These are phyloP conservation scores for Zophobas morio DNA, from an alignment of 1,140 invertebrate genomes.

Conservation along the genomic window DNA sequence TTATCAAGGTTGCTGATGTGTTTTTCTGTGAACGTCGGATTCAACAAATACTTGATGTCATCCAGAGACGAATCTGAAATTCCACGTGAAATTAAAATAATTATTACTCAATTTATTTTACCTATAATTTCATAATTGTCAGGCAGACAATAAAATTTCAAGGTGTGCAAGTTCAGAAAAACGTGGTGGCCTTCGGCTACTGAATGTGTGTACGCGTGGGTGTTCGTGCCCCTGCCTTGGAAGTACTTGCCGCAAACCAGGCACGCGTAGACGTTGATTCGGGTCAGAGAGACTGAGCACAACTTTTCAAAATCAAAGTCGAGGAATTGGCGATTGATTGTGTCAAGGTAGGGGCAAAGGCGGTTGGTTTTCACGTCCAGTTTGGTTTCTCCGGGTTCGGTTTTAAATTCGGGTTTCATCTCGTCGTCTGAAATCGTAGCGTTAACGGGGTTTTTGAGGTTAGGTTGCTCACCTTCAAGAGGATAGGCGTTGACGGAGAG, in stretches of 20 bases:
- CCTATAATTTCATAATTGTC: conserved; percentile 99
- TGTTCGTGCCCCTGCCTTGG: conserved; percentile 97
- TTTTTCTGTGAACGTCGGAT: conserved; percentile 93
- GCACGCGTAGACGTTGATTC: conserved; percentile 99
- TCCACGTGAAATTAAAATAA: background rate
- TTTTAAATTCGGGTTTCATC: no score
- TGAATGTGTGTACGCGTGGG: conserved; percentile 99
- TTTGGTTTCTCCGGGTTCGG: no score
- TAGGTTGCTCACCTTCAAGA: no score
- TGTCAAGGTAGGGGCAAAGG: conserved; percentile 94
- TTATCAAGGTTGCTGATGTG: conserved; percentile 88
- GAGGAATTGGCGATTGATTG: conserved; percentile 95
- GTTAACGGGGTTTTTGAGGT: no score
- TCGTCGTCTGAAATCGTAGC: no score
- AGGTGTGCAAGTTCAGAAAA: conserved; percentile 96
- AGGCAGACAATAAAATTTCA: conserved; percentile 99
- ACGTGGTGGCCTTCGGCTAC: conserved; percentile 98
- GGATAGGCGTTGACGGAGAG: no score
- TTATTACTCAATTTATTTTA: conserved; percentile 65
- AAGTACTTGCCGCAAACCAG: conserved; percentile 99
- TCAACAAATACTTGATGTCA: conserved; percentile 99
- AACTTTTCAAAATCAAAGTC: conserved; percentile 99
- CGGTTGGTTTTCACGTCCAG: conserved; percentile 47
- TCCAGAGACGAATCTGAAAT: conserved; percentile 94
- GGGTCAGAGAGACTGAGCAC: conserved; percentile 97